Percentiles rank a stretch among this genome's conserved stretches.
Conservation (phyloP, 2,113 vertebrate genomes). For the Ceratotherium simum region DNA sequence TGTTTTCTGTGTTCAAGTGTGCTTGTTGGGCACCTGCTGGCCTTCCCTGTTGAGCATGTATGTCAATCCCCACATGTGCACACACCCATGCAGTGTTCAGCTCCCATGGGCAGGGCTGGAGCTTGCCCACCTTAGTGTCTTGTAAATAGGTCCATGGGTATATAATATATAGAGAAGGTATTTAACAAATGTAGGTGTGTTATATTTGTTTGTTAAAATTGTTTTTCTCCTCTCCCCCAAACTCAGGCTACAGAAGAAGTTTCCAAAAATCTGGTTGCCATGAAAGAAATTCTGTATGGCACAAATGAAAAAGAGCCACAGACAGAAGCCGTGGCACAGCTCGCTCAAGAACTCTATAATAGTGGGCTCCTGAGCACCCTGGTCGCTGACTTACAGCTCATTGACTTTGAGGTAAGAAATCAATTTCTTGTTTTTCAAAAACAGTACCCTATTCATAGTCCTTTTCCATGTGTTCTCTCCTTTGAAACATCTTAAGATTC, state of each 20-base stretch:
- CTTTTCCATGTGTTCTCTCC: background rate
- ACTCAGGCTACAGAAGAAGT: conserved; percentile 96
- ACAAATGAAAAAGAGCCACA: conserved; percentile 96
- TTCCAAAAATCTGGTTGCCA: conserved; percentile 97
- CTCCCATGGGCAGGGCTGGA: background rate
- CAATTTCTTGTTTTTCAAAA: background rate
- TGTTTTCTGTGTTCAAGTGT: background rate
- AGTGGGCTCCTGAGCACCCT: conserved; percentile 95
- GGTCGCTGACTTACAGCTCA: conserved; percentile 95
- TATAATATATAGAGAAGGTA: background rate
- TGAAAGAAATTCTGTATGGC: conserved; percentile 97
- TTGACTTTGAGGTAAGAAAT: conserved; percentile 95
- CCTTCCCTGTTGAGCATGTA: background rate
- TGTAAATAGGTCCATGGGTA: background rate
- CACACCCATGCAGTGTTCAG: background rate
- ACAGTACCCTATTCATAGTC: background rate
- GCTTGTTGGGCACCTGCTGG: background rate
- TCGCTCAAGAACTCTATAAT: conserved; percentile 97
- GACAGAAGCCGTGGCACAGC: conserved; percentile 96
- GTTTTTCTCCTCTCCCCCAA: conserved; percentile 53
- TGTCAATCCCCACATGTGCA: fast-evolving
- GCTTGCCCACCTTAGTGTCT: background rate
- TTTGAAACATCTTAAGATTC: background rate
- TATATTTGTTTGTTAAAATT: background rate
- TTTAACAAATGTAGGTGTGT: background rate